phyloP scores from a whole-genome alignment of 2,888 invertebrate genomes.

The Conops quadrifasciatus region DNA sequence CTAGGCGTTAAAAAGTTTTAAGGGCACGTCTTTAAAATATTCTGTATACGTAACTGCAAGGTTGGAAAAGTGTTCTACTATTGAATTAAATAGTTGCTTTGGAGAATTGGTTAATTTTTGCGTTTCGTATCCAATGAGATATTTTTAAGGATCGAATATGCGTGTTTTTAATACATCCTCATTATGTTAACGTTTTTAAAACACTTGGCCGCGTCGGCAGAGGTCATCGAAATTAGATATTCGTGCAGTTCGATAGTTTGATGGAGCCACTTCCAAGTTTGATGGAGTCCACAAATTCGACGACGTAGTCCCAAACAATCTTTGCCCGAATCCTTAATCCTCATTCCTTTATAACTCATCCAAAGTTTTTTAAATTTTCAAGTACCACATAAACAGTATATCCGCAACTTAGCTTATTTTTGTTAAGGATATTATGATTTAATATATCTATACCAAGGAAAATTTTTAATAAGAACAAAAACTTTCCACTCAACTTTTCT shows the following conservation, averaged over 20 bases:
- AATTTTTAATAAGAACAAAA: conserved; percentile 25
- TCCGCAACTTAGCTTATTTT: background rate
- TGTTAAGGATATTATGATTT: background rate
- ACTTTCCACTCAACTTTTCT: conserved; percentile 24
- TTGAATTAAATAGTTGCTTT: conserved; percentile 19
- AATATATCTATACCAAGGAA: background rate
- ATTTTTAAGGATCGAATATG: background rate
- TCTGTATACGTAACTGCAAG: conserved; percentile 47
- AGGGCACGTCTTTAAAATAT: conserved; percentile 1
- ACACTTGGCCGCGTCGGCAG: conserved; percentile 73
- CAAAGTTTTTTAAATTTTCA: conserved; percentile 44
- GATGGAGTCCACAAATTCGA: conserved; percentile 88
- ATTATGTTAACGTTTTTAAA: conserved; percentile 19
- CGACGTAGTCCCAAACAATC: conserved; percentile 82
- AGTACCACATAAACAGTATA: conserved; percentile 9
- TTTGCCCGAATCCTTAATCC: conserved; percentile 56
- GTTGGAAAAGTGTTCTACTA: conserved; percentile 48
- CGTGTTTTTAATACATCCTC: conserved; percentile 39
- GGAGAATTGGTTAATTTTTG: conserved; percentile 2
- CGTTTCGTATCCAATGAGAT: conserved; percentile 6
- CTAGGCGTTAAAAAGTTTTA: conserved; percentile 41
- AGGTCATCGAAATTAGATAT: conserved; percentile 82
- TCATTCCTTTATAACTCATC: conserved; percentile 63
- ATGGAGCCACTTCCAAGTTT: conserved; percentile 95
- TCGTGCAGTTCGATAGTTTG: conserved; percentile 89